Evolutionary conservation across 2,797 vertebrate genomes (phyloP).

Genomic region (Lophotriccus pileatus): DNA sequence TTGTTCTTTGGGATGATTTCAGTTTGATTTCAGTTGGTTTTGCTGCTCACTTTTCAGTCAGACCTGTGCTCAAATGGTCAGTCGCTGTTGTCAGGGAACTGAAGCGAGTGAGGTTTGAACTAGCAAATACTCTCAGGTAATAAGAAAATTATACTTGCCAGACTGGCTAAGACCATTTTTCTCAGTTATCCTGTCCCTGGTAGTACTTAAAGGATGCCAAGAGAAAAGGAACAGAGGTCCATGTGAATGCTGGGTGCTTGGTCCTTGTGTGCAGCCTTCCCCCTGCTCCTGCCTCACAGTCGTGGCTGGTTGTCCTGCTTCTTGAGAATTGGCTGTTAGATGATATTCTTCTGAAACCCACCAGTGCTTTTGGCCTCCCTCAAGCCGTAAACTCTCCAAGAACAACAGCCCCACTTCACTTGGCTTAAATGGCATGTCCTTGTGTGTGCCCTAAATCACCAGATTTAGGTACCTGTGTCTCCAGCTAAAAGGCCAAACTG

Average conservation of each 20-base stretch:
- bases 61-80: neutral
- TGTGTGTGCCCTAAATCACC: neutral
- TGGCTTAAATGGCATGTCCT: neutral
- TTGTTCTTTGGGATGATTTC: neutral
- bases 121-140: neutral
- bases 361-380: neutral
- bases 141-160: neutral
- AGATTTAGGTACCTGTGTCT: accelerated
- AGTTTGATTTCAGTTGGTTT: neutral
- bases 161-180: neutral
- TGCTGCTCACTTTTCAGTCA: neutral
- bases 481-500: neutral
- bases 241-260: accelerated
- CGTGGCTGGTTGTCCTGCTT: neutral
- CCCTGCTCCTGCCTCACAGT: neutral
- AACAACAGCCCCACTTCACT: neutral
- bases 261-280: neutral
- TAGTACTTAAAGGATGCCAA: neutral
- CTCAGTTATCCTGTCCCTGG: neutral
- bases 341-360: neutral
- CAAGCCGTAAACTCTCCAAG: neutral
- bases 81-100: neutral
- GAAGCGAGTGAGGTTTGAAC: neutral
- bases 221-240: neutral
- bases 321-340: neutral